Conservation (phyloP, 2,113 vertebrate genomes). For the Agapornis roseicollis region DNA sequence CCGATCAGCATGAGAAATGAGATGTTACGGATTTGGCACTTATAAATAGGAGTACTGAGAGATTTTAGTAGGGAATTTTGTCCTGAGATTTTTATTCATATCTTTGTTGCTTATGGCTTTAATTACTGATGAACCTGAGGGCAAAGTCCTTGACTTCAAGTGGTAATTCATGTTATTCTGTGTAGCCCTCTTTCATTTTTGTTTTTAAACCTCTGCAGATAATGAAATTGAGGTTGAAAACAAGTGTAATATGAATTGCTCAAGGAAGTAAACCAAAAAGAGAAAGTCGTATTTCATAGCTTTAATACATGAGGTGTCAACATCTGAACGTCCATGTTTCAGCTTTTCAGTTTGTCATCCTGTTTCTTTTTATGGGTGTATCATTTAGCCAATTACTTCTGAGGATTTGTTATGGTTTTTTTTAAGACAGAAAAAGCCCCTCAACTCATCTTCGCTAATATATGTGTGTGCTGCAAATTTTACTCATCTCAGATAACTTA, state of each 20-base stretch:
- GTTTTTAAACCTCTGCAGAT: background rate
- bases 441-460: background rate
- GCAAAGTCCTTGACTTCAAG: background rate
- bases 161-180: background rate
- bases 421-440: background rate
- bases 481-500: background rate
- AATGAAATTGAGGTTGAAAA: background rate
- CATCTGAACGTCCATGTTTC: background rate
- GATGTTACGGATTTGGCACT: background rate
- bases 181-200: background rate
- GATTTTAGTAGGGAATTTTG: background rate
- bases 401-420: background rate
- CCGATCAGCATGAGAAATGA: background rate
- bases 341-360: background rate
- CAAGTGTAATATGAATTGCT: background rate
- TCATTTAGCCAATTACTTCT: background rate
- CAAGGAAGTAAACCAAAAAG: background rate
- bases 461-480: background rate
- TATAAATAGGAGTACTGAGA: background rate
- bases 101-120: background rate
- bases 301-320: background rate
- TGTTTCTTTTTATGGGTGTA: background rate
- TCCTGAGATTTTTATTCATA: background rate
- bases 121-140: background rate
- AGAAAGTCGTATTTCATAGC: background rate